Conservation (phyloP, 2,888 invertebrate species). For the Calliphora vomitoria region DNA sequence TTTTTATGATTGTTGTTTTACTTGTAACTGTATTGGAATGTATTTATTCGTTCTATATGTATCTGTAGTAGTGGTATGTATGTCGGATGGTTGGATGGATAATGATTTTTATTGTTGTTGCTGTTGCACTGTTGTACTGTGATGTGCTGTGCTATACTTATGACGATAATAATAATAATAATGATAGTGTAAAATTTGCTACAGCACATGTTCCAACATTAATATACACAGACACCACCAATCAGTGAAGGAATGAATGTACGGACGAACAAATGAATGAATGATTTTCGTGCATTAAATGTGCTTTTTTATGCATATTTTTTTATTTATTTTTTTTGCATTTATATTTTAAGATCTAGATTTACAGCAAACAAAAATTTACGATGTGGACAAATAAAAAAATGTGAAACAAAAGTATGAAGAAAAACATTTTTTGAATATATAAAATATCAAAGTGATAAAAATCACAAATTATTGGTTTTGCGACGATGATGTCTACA, state of each 20-base stretch:
- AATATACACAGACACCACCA: slow-evolving; percentile 15
- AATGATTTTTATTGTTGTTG: slow-evolving; percentile 50
- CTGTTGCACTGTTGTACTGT: slow-evolving; percentile 7
- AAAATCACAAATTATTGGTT: slow-evolving; percentile 63
- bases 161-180: slow-evolving; percentile 69
- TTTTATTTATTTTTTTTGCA: slow-evolving; percentile 26
- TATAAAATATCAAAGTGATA: slow-evolving; percentile 60
- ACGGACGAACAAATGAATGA: slow-evolving; percentile 54
- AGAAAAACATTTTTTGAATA: slow-evolving; percentile 52
- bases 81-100: slow-evolving; percentile 52
- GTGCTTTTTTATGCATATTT: slow-evolving; percentile 68
- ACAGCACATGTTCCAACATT: slow-evolving; percentile 75
- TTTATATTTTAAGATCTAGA: slow-evolving; percentile 47
- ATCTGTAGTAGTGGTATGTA: slow-evolving; percentile 11
- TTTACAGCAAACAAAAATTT: slow-evolving; percentile 52
- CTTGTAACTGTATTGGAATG: slow-evolving; percentile 68
- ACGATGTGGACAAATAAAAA: slow-evolving; percentile 60
- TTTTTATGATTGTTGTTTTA: slow-evolving; percentile 57
- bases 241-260: slow-evolving; percentile 2
- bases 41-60: slow-evolving; percentile 46
- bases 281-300: slow-evolving; percentile 67
- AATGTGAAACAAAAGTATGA: slow-evolving; percentile 50
- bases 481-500: slow-evolving; percentile 51
- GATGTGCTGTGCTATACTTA: slow-evolving; percentile 41
- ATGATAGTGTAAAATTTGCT: slow-evolving; percentile 81